Evolutionary conservation across 1,140 invertebrate genomes (phyloP), one percentile per base, ranked within the genome.

Genomic region (Octopus bimaculoides): DNA sequence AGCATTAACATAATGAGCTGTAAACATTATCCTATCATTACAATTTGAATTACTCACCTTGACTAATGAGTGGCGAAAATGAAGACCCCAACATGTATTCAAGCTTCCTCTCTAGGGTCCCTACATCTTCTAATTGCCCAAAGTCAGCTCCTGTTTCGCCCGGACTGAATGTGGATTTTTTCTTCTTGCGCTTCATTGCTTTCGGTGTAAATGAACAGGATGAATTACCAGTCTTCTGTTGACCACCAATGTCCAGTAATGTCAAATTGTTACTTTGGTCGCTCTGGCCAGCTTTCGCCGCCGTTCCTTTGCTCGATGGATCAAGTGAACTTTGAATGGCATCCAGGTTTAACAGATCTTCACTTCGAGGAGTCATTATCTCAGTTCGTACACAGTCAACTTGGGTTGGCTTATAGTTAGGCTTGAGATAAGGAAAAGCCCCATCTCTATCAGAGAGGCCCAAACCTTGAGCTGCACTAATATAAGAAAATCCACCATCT

Each of bases 361-460:
- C 66, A 17, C 66, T 71, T n/a, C 66, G 66, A 10, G 66, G 66
- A 10, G 66, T 71, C 66, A 71, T 71, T 1, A 20, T 71, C 66
- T 71, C 66, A 71, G 17, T 71, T 6, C 66, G 66, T 3, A 71
- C 14, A 20, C 66, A 71, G 66, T 71, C 66, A 14, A 71, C 66
- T 71, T 71, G 66, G 26, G 66, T 71, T 10, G 66, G 66, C 26
- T 71, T 71, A 71, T 71, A 71, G 14, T 71, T 71, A 6, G 66
- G 66, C 66, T 71, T 71, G 17, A 71, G 66, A 20, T 71, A 71
- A 20, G 66, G 66, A 71, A 71, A 71, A n/a, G 17, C 66, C 5
- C 66, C 66, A 71, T 71, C 66, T 71, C 66, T 71, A 14, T 71
- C 66, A 14, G 66, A 14, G 26, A 71, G 66, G 14, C 66, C 66